Conservation (phyloP, 2,113 vertebrate genomes). For the Poeciliopsis turrubarensis region DNA sequence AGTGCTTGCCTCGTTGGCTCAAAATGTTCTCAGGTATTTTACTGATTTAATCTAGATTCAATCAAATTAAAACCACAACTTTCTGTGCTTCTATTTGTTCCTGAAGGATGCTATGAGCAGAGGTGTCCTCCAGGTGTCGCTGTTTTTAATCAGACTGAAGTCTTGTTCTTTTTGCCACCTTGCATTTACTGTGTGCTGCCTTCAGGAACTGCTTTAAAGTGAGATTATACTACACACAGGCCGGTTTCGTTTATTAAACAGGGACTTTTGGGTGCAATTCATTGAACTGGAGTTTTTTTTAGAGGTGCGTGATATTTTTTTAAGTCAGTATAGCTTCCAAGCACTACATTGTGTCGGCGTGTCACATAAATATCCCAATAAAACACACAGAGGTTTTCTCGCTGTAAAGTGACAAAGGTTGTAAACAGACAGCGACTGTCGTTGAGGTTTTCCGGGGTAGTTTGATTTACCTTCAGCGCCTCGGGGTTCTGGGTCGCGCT, state of each 20-base stretch:
- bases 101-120: no score
- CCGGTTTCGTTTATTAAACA: neutral
- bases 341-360: no score
- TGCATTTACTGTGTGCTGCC: neutral
- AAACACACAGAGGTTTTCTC: neutral
- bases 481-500: slow-evolving; percentile 63
- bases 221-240: neutral
- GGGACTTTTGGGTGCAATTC: neutral
- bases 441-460: no score
- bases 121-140: neutral
- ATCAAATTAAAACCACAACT: neutral
- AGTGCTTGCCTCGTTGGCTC: neutral
- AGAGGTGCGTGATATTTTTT: no score
- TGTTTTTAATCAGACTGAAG: neutral
- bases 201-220: neutral
- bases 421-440: neutral
- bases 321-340: no score
- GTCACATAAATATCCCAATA: neutral
- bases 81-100: neutral
- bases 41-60: neutral
- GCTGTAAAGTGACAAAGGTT: neutral
- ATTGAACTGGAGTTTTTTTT: neutral
- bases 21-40: neutral
- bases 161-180: no score
- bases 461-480: slow-evolving; percentile 70